A percentile compares a stretch with the other conserved stretches of the same genome.
These are phyloP conservation scores for Notodonta dromedarius DNA, from an alignment of 2,888 invertebrate species.

Conservation along the genomic window DNA sequence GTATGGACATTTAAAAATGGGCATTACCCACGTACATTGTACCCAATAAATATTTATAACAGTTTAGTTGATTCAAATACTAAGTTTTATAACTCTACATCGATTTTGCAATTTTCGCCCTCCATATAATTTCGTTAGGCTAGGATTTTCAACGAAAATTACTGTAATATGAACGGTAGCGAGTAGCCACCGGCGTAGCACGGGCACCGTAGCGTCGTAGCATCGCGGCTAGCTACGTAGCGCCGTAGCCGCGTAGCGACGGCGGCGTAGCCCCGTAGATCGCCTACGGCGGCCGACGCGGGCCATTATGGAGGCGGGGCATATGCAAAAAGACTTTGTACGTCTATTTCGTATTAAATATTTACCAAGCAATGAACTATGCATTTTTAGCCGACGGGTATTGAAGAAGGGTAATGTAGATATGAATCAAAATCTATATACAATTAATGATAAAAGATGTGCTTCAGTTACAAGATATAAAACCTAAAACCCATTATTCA, in stretches of 20 bases:
- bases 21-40: too few species aligned
- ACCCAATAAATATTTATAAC: too few species aligned
- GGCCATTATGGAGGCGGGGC: conserved; percentile 18
- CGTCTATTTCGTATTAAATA: not conserved
- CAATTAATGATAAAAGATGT: too few species aligned
- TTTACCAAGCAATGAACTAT: not conserved
- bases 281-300: conserved; percentile 13
- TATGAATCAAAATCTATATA: too few species aligned
- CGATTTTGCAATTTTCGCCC: not conserved
- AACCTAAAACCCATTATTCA: too few species aligned
- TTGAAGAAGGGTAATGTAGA: too few species aligned
- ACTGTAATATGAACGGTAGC: conserved; percentile 13
- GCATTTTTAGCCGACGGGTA: too few species aligned
- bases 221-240: conserved; percentile 6
- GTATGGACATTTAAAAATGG: too few species aligned
- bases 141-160: conserved; percentile 5
- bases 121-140: not conserved
- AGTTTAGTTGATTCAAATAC: too few species aligned
- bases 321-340: not conserved
- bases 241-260: conserved; percentile 15
- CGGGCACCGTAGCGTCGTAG: not conserved
- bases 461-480: too few species aligned
- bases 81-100: not conserved
- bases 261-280: conserved; percentile 26
- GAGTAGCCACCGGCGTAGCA: conserved; percentile 32